A percentile compares a stretch with the other conserved stretches of the same genome.
These are phyloP conservation scores for Salticus scenicus DNA, from an alignment of 2,888 invertebrate species.

Conservation along the genomic window DNA sequence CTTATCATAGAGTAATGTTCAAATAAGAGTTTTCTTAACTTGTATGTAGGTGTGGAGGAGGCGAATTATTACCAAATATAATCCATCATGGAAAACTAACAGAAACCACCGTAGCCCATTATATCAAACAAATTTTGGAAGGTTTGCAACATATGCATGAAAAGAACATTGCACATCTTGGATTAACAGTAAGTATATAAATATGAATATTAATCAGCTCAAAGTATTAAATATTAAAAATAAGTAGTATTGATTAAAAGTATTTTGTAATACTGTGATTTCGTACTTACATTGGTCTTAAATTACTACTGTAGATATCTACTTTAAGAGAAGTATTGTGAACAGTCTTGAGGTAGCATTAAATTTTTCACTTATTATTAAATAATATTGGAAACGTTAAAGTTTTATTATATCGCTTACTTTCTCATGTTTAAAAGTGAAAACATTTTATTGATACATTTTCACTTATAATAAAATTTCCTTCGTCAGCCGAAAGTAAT, in stretches of 20 bases:
- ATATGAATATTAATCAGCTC: not conserved
- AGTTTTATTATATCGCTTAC: too few species aligned
- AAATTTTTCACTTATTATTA: too few species aligned
- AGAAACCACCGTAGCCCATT: conserved; percentile 90
- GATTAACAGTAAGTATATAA: conserved; percentile 69
- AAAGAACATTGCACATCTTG: conserved; percentile 77
- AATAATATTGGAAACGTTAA: too few species aligned
- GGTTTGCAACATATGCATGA: conserved; percentile 94
- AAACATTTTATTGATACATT: too few species aligned
- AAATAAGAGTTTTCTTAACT: conserved; percentile 16
- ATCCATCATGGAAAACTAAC: conserved; percentile 83
- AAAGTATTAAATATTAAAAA: not conserved
- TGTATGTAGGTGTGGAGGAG: conserved; percentile 79
- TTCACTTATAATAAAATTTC: too few species aligned
- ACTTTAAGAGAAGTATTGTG: too few species aligned
- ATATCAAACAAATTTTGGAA: conserved; percentile 87
- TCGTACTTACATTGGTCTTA: not conserved
- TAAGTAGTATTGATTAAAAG: not conserved
- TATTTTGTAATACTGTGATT: too few species aligned
- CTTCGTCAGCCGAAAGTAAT: too few species aligned
- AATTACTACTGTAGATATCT: too few species aligned
- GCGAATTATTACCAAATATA: conserved; percentile 85
- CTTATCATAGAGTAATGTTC: not conserved
- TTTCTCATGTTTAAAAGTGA: too few species aligned
- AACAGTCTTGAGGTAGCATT: too few species aligned